phyloP scores from a whole-genome alignment of 2,113 vertebrate species.

The Podarcis cretensis region DNA sequence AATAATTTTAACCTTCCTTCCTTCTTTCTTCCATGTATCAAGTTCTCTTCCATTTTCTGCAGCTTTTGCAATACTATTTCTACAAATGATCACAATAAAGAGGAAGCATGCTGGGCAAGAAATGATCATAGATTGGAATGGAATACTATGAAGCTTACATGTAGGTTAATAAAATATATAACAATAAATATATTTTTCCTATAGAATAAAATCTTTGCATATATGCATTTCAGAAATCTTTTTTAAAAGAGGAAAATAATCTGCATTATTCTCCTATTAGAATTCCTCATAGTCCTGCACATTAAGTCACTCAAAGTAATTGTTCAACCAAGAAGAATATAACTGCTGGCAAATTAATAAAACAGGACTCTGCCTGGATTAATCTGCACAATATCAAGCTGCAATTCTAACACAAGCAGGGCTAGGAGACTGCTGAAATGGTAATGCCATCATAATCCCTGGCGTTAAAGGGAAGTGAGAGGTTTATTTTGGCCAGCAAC shows the following conservation, averaged over 20 bases:
- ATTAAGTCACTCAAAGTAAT: slow-evolving; percentile 34
- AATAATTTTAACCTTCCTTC: slow-evolving; percentile 15
- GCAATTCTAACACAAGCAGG: slow-evolving; percentile 75
- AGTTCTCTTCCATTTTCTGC: background rate
- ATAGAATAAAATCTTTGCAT: slow-evolving; percentile 29
- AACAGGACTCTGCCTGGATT: slow-evolving; percentile 66
- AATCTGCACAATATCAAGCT: slow-evolving; percentile 76
- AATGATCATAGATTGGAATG: slow-evolving; percentile 18
- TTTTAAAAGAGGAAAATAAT: slow-evolving; percentile 10
- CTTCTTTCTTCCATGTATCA: slow-evolving; percentile 38
- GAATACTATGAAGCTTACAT: slow-evolving; percentile 27
- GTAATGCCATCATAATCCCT: slow-evolving; percentile 72
- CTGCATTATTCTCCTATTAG: background rate
- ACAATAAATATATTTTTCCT: slow-evolving; percentile 39
- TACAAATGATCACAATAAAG: slow-evolving; percentile 39
- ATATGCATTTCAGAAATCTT: slow-evolving; percentile 37
- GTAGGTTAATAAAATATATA: slow-evolving; percentile 40
- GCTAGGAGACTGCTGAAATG: slow-evolving; percentile 69
- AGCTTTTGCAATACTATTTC: slow-evolving; percentile 49
- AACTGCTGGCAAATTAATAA: slow-evolving; percentile 45
- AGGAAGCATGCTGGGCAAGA: background rate
- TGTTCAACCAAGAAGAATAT: slow-evolving; percentile 36
- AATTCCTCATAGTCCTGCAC: slow-evolving; percentile 9
- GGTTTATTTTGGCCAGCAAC: slow-evolving; percentile 62
- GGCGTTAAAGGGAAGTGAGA: slow-evolving; percentile 23